phyloP scores from a whole-genome alignment of 2,113 vertebrate genomes.

The Phoxinus phoxinus region DNA sequence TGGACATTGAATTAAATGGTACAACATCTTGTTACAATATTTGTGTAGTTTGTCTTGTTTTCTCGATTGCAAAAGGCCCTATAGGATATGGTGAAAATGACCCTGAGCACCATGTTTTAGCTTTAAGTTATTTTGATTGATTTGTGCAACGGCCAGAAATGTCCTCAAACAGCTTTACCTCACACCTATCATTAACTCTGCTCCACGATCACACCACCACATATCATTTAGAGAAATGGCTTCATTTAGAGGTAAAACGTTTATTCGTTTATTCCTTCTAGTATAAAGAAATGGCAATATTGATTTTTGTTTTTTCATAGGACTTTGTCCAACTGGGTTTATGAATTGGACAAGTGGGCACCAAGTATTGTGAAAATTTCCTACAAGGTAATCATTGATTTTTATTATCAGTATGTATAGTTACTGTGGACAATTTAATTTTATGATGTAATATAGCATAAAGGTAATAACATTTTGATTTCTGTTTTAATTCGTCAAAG shows the following conservation, averaged over 20 bases:
- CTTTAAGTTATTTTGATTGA: conserved; percentile 41
- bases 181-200: conserved; percentile 34
- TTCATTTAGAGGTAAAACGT: not conserved
- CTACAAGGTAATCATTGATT: conserved; percentile 87
- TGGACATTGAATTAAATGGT: not conserved
- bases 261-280: not conserved
- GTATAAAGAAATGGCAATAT: conserved; percentile 14
- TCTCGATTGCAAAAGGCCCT: not conserved
- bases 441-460: not conserved
- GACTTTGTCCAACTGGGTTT: conserved; percentile 97
- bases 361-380: conserved; percentile 97
- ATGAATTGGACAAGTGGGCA: conserved; percentile 97
- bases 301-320: conserved; percentile 68
- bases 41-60: not conserved
- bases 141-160: not conserved
- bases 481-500: conserved; percentile 65
- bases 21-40: not conserved
- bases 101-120: not conserved
- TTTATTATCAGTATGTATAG: not conserved
- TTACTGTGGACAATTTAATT: not conserved
- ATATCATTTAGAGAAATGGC: conserved; percentile 17
- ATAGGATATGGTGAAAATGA: not conserved
- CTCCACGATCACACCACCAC: not conserved
- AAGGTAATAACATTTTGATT: not conserved
- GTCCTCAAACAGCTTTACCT: conserved; percentile 16